These are phyloP conservation scores for Pentalonia nigronervosa DNA, from an alignment of 1,140 invertebrate genomes.

Conservation along the genomic window DNA sequence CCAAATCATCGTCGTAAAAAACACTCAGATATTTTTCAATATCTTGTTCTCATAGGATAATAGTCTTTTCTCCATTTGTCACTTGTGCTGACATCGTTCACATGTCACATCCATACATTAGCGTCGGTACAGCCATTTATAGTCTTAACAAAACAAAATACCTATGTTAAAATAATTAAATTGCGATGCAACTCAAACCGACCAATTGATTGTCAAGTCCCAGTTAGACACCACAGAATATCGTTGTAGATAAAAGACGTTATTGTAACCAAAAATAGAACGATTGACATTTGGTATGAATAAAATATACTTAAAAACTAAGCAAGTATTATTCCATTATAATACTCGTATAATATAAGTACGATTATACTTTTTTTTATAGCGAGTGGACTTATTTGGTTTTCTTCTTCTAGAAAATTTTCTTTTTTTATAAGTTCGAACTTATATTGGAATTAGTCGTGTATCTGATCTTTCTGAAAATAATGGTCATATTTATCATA, in stretches of 20 bases:
- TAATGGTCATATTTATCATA: neutral
- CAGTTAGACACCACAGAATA: neutral
- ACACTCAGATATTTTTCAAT: too few relatives aligned
- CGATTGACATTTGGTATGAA: neutral
- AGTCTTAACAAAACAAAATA: too few relatives aligned
- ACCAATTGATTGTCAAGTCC: neutral
- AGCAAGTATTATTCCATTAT: neutral
- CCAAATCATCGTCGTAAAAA: too few relatives aligned
- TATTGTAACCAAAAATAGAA: neutral
- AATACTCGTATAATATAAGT: neutral
- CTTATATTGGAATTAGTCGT: neutral
- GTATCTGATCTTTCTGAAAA: neutral
- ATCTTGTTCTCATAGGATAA: too few relatives aligned
- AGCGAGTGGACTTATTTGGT: neutral
- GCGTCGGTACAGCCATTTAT: too few relatives aligned
- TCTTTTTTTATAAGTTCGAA: neutral
- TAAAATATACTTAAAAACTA: neutral
- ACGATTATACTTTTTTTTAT: neutral
- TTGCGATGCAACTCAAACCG: neutral
- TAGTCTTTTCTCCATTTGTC: too few relatives aligned
- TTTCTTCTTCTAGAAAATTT: neutral
- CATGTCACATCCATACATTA: too few relatives aligned
- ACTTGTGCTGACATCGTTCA: too few relatives aligned
- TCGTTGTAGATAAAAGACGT: neutral
- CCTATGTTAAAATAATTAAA: neutral